A percentile compares a stretch with the other conserved stretches of the same genome.
phyloP scores from a whole-genome alignment of 92 coral and sea anemone genomes.

The Epizoanthus stellaris region DNA sequence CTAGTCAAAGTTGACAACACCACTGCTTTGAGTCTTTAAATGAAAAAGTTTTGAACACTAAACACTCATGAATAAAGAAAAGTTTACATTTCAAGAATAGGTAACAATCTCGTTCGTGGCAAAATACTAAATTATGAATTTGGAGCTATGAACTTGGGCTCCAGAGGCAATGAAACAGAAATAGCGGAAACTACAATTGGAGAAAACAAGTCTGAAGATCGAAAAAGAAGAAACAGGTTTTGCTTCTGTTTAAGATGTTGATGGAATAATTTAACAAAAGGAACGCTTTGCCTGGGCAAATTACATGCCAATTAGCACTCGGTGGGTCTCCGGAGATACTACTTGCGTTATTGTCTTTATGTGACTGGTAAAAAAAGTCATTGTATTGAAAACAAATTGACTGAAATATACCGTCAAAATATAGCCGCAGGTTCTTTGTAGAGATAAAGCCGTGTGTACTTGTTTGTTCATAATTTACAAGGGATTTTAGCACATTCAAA shows the following conservation, averaged over 20 bases:
- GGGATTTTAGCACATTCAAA: constrained; percentile 7
- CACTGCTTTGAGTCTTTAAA: not conserved
- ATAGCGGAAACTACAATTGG: not conserved
- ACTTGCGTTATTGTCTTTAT: not conserved
- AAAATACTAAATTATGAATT: constrained; percentile 43
- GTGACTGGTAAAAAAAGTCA: constrained; percentile 33
- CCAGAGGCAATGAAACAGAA: constrained; percentile 1
- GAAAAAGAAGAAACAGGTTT: not conserved
- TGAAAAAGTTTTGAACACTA: constrained; percentile 1
- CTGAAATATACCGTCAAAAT: constrained; percentile 31
- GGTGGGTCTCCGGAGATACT: constrained; percentile 69
- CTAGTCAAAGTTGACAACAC: not conserved
- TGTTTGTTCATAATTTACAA: constrained; percentile 24
- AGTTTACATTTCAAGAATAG: constrained; percentile 42
- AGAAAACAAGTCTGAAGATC: not conserved
- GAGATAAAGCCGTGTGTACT: constrained; percentile 37
- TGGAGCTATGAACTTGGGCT: constrained; percentile 28
- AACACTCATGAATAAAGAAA: constrained; percentile 35
- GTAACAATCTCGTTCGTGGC: constrained; percentile 42
- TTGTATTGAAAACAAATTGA: constrained; percentile 37
- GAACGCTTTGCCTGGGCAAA: constrained; percentile 76
- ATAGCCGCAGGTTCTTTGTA: constrained; percentile 41
- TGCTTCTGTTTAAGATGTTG: constrained; percentile 7
- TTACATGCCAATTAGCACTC: constrained; percentile 90
- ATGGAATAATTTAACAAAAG: constrained; percentile 39